Evolutionary conservation across 1,140 invertebrate genomes (phyloP).

Genomic region (Acromyrmex heyeri): DNA sequence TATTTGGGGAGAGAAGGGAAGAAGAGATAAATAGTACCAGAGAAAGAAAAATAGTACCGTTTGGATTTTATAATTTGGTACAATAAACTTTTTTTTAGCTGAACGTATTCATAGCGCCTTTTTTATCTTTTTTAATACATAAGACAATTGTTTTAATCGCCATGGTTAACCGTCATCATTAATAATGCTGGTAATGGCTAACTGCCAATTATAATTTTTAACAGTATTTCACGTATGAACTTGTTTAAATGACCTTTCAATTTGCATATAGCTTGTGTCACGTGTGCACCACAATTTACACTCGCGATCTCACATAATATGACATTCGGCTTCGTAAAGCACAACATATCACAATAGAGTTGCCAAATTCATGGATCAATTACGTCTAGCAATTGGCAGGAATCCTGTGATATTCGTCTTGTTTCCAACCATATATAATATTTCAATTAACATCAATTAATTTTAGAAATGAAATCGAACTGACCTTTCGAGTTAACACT

Average conservation of each 20-base stretch:
- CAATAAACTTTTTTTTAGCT: too few relatives aligned
- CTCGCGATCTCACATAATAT: conserved; percentile 11
- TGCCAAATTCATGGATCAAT: conserved; percentile 35
- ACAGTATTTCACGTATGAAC: conserved; percentile 38
- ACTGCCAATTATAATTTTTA: conserved; percentile 55
- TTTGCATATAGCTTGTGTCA: conserved; percentile 22
- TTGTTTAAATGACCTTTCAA: conserved; percentile 42
- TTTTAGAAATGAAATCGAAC: conserved; percentile 5
- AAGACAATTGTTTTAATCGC: conserved; percentile 2
- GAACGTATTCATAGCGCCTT: neutral
- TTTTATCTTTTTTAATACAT: neutral
- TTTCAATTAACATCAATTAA: conserved; percentile 32
- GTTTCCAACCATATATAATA: neutral
- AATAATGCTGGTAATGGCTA: conserved; percentile 49
- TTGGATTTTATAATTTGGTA: too few relatives aligned
- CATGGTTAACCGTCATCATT: conserved; percentile 7
- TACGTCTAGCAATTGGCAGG: neutral
- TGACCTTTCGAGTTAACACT: conserved; percentile 29
- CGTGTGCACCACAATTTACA: conserved; percentile 33
- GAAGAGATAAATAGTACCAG: too few relatives aligned
- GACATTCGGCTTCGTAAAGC: conserved; percentile 16
- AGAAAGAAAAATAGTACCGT: too few relatives aligned
- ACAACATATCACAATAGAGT: neutral
- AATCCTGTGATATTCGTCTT: neutral
- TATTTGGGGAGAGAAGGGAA: too few relatives aligned